Evolutionary conservation across 1,140 invertebrate species (phyloP).

Genomic region (Acromyrmex echinatior): DNA sequence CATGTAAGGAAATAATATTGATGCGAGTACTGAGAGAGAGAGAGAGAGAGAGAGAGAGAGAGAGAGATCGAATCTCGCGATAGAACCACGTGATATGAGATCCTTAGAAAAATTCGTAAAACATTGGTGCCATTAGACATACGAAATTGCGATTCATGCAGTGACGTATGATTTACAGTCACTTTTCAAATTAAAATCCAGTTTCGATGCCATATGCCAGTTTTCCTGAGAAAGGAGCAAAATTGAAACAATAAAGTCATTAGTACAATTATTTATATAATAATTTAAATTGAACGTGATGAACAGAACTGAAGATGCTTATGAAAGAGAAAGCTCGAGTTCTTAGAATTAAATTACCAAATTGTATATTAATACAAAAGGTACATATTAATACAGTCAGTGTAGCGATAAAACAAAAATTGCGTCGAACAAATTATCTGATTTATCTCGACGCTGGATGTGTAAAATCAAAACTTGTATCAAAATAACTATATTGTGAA

Average conservation of each 20-base stretch:
- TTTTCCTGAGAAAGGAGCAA: neutral
- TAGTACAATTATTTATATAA: neutral
- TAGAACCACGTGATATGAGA: neutral
- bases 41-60: no score
- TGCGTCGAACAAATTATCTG: constrained; percentile 26
- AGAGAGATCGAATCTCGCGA: neutral
- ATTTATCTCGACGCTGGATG: constrained; percentile 25
- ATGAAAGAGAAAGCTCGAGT: neutral
- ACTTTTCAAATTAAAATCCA: neutral
- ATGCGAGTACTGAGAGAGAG: neutral
- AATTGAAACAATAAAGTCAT: neutral
- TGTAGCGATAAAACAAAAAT: neutral
- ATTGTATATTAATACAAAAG: neutral
- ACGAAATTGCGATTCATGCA: neutral
- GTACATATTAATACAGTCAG: neutral
- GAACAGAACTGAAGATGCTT: neutral
- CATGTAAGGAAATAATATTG: neutral
- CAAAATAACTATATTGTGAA: neutral
- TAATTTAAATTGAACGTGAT: neutral
- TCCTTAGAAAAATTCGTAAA: constrained; percentile 32
- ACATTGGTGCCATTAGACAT: neutral
- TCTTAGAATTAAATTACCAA: neutral
- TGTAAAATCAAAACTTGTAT: neutral
- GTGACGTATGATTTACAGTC: neutral
- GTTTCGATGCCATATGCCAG: no score